Base-by-base conservation (phyloP, 2,888 invertebrate genomes). In the Calliphora vomitoria region DNA sequence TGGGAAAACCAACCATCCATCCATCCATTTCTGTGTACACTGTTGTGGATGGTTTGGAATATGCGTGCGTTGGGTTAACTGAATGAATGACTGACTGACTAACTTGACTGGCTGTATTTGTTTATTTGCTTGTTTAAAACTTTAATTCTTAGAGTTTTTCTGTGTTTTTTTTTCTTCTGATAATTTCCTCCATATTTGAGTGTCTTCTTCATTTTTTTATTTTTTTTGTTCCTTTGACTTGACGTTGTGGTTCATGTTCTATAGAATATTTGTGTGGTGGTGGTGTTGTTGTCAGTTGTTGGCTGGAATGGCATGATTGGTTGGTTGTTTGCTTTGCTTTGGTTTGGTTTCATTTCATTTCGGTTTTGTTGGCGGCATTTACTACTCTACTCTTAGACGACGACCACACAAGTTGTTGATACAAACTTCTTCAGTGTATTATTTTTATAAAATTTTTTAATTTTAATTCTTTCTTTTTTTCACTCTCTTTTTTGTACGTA, bases 331-430 rank as follows among this genome's bases (percentile, higher is more conserved):
- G 53, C 25, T 31, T 74, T 72, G 72, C 13, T 72, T 72, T 75
- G 72, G 58, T 66, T 68, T 68, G 44, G 68, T 68, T 60, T 60
- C 60, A 60, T 62, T 82, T 74, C 72, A 66, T 80, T 68, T 69
- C 4, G 18, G 35, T 75, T 85, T 82, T 78, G 75, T 83, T 87
- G 86, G 86, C 83, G 83, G 86, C 75, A 83, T 80, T 83, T 62
- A 69, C 55, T 62, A 69, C 55, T 87, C 76, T 87, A 71, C 80
- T 76, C 68, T 80, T 83, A 78, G 78, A 83, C 83, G 41, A 55
- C 62, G 85, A 81, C 85, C 84, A 85, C 87, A 50, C 82, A 83
- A 81, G 82, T 68, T 81, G 74, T 81, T 87, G 18, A 66, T 62
- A 76, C 74, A 64, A 71, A 81, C 72, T 81, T 55, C 64, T n/a